Conservation (phyloP, 2,113 vertebrate genomes). For the Opisthocomus hoazin region DNA sequence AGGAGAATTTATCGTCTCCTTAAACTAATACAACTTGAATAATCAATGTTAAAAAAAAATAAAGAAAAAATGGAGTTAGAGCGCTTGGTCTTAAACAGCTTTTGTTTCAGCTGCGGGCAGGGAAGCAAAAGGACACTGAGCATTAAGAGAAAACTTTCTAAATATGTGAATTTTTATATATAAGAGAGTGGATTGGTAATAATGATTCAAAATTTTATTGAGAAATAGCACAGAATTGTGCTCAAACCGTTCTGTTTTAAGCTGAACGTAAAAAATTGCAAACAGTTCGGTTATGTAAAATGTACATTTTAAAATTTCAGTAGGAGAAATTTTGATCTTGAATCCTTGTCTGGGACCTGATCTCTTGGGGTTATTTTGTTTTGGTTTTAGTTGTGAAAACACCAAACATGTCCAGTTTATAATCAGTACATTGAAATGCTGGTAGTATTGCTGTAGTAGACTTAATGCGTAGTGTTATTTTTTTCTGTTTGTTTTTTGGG, state of each 20-base stretch:
- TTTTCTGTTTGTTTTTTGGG: conserved; percentile 57
- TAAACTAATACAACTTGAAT: conserved; percentile 49
- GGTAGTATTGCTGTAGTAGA: conserved; percentile 87
- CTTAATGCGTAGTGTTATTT: conserved; percentile 68
- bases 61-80: conserved; percentile 9
- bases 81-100: conserved; percentile 72
- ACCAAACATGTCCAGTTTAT: conserved; percentile 86
- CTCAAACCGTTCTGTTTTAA: conserved; percentile 63
- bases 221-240: conserved; percentile 61
- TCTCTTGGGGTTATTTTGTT: conserved; percentile 60
- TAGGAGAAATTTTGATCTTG: conserved; percentile 70
- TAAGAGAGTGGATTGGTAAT: conserved; percentile 69
- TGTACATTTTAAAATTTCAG: conserved; percentile 55
- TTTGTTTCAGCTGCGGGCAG: conserved; percentile 81
- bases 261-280: conserved; percentile 55
- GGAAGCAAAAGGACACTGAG: conserved; percentile 75
- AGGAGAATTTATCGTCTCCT: conserved; percentile 40
- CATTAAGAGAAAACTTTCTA: conserved; percentile 65
- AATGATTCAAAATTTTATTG: conserved; percentile 75
- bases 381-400: conserved; percentile 77
- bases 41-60: conserved; percentile 45
- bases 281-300: conserved; percentile 62
- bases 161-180: conserved; percentile 68
- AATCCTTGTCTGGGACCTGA: conserved; percentile 81
- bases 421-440: conserved; percentile 85